These are phyloP conservation scores for Eremobia ochroleuca DNA, from an alignment of 2,888 invertebrate genomes.

Conservation along the genomic window DNA sequence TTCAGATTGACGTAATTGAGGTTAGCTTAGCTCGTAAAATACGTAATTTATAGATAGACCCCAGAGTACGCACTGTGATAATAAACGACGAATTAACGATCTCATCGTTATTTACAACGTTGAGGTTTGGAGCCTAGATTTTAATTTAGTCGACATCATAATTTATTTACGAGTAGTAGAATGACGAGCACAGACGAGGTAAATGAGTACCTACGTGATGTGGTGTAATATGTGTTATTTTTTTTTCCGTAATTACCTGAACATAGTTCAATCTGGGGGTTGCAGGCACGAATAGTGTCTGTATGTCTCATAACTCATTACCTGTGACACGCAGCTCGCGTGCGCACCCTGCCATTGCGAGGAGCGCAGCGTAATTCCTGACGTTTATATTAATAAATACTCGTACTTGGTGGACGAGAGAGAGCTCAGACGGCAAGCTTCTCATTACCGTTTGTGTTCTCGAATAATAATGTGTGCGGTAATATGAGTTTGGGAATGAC, in stretches of 20 bases:
- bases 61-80: conserved; percentile 52
- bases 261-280: conserved; percentile 31
- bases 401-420: conserved; percentile 53
- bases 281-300: conserved; percentile 27
- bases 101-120: conserved; percentile 50
- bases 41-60: conserved; percentile 62
- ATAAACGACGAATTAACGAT: conserved; percentile 57
- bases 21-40: conserved; percentile 59
- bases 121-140: conserved; percentile 45
- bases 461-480: conserved; percentile 51
- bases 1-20: conserved; percentile 62
- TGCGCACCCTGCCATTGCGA: conserved; percentile 42
- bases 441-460: conserved; percentile 61
- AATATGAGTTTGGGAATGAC: conserved; percentile 62
- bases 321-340: conserved; percentile 67
- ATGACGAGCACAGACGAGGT: conserved; percentile 27
- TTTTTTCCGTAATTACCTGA: conserved; percentile 42
- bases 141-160: conserved; percentile 51
- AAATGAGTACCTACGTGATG: conserved; percentile 34
- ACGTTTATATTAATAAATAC: conserved; percentile 68
- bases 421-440: conserved; percentile 54
- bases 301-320: conserved; percentile 68
- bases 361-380: conserved; percentile 49
- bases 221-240: conserved; percentile 33
- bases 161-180: conserved; percentile 51